Base-by-base conservation (phyloP, 2,797 vertebrate genomes). In the Poecilia gillii region DNA sequence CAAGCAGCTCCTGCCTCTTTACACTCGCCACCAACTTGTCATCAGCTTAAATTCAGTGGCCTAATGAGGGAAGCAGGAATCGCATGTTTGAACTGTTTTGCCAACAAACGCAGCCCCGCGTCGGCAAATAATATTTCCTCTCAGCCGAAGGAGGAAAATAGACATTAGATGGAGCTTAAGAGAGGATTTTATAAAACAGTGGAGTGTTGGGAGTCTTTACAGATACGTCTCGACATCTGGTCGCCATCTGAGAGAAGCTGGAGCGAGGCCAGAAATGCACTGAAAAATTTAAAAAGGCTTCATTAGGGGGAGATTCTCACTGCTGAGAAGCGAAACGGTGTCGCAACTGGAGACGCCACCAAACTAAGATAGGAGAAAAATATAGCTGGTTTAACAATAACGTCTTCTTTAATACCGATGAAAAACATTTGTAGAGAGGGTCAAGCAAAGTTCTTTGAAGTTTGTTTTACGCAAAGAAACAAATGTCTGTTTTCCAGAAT, bases 211-310 rank as follows among this genome's bases (percentile, higher is more conserved):
- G 82, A 88, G 88, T 92, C 85, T 94, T 94, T 88, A 74, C 91
- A 94, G 94, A 92, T 89, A 82, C 84, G 43, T 91, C 85, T 89
- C 79, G 91, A 95, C 95, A 95, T 95, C 94, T 96, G 95, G 88
- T 94, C 87, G 51, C 93, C 94, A 95, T 96, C 92, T 93, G 93
- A 96, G 66, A 77, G 66, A 89, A 91, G 75, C 92, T 95, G 94
- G 95, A 94, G 76, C 72, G 47, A 91, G 82, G 90, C 93, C 94
- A 95, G 81, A 73, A 51, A 88, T 75, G 75, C 83, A 89, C 88
- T 66, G 86, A 75, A 89, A 93, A 90, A 88, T 77, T 64, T 90
- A 94, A 94, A 95, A 89, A 79, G 90, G 90, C 92, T 94, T 95
- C 82, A 95, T 95, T 94, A 93, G 93, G 89, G 91, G 84, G 82